phyloP scores from a whole-genome alignment of 2,888 invertebrate genomes.

The Lamproptera curius region DNA sequence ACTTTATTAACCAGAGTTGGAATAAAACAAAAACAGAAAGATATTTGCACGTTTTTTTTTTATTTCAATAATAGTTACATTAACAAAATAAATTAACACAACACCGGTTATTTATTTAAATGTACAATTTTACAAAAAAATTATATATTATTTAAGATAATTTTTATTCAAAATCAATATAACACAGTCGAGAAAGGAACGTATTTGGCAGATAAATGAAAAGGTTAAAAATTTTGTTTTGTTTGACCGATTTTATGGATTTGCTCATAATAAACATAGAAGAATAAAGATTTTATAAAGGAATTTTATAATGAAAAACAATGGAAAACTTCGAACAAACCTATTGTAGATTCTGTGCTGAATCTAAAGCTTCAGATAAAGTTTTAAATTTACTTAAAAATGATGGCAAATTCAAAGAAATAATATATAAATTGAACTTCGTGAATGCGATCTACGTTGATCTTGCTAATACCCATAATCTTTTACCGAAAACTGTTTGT shows the following conservation, averaged over 20 bases:
- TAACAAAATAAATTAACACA: no score
- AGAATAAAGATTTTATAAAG: not conserved
- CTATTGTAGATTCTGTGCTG: slow-evolving; percentile 62
- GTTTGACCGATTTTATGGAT: slow-evolving; percentile 13
- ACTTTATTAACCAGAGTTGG: no score
- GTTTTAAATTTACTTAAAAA: slow-evolving; percentile 42
- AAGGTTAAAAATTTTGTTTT: slow-evolving; percentile 13
- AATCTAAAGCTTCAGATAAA: slow-evolving; percentile 47
- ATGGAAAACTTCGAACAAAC: slow-evolving; percentile 42
- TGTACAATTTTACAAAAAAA: no score
- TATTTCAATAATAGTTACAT: no score
- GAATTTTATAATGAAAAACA: slow-evolving; percentile 20
- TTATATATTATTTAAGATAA: no score
- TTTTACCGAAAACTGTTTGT: slow-evolving; percentile 58
- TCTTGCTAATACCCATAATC: slow-evolving; percentile 39
- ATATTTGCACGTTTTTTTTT: no score
- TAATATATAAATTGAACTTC: slow-evolving; percentile 45
- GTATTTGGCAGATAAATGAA: slow-evolving; percentile 1
- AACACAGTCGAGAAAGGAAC: slow-evolving; percentile 6
- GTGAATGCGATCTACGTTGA: slow-evolving; percentile 62
- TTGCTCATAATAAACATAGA: not conserved
- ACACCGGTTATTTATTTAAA: no score
- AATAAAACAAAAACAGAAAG: no score
- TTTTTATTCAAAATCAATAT: no score
- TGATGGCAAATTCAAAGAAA: slow-evolving; percentile 42